phyloP scores from a whole-genome alignment of 1,140 invertebrate genomes.

The Solen grandis region DNA sequence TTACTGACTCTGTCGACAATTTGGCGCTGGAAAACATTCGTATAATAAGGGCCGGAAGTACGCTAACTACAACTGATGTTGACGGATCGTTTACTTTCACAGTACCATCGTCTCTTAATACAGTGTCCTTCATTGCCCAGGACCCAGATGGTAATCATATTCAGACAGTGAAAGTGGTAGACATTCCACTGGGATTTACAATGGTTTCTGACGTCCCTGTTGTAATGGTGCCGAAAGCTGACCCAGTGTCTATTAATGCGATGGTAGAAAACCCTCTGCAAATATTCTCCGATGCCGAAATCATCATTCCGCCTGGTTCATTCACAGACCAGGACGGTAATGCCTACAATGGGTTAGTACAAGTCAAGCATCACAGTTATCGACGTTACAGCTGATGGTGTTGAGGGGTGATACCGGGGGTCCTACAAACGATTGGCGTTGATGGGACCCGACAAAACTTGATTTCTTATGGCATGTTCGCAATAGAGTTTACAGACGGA shows the following conservation, averaged over 20 bases:
- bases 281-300: neutral
- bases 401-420: neutral
- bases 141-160: neutral
- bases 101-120: neutral
- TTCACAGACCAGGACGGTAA: neutral
- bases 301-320: neutral
- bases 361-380: slow-evolving; percentile 14
- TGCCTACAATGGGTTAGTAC: neutral
- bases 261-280: neutral
- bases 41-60: too few relatives aligned
- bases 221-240: neutral
- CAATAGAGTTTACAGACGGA: neutral
- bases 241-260: neutral
- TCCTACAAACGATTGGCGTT: neutral
- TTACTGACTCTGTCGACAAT: too few relatives aligned
- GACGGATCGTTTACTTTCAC: neutral
- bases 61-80: too few relatives aligned
- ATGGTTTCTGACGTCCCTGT: neutral
- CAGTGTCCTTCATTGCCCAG: neutral
- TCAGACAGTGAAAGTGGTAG: slow-evolving; percentile 1
- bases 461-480: slow-evolving; percentile 1
- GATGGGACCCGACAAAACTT: neutral
- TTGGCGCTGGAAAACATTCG: too few relatives aligned
- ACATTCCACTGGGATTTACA: neutral
- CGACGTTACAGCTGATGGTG: neutral